Conservation (phyloP, 1,140 invertebrate genomes). For the Hetaerina americana region DNA sequence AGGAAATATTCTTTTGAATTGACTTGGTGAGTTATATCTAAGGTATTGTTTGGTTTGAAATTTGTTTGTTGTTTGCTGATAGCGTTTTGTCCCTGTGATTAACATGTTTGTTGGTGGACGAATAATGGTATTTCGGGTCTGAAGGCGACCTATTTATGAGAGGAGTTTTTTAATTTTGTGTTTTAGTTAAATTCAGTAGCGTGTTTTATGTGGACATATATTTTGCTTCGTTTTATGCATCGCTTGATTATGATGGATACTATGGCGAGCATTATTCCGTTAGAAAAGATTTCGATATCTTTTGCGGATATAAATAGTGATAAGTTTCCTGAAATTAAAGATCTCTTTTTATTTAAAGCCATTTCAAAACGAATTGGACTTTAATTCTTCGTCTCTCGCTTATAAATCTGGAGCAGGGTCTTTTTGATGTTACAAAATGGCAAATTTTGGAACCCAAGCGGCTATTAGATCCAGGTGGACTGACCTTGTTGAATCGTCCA, state of each 20-base stretch:
- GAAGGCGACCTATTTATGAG: neutral
- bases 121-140: neutral
- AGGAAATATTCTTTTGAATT: too few relatives aligned
- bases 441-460: conserved; percentile 48
- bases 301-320: neutral
- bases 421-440: conserved; percentile 30
- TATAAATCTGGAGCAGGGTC: neutral
- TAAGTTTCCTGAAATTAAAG: neutral
- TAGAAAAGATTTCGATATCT: too few relatives aligned
- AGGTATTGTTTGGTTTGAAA: too few relatives aligned
- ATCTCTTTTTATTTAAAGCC: neutral
- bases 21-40: too few relatives aligned
- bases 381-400: neutral
- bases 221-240: neutral
- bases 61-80: too few relatives aligned
- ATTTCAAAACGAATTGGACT: neutral
- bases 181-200: neutral
- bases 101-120: neutral
- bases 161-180: neutral
- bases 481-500: conserved; percentile 48
- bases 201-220: neutral
- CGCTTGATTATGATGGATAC: too few relatives aligned
- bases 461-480: conserved; percentile 48
- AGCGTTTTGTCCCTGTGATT: neutral
- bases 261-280: too few relatives aligned